phyloP scores from a whole-genome alignment of 2,888 invertebrate species.

The Operophtera brumata region DNA sequence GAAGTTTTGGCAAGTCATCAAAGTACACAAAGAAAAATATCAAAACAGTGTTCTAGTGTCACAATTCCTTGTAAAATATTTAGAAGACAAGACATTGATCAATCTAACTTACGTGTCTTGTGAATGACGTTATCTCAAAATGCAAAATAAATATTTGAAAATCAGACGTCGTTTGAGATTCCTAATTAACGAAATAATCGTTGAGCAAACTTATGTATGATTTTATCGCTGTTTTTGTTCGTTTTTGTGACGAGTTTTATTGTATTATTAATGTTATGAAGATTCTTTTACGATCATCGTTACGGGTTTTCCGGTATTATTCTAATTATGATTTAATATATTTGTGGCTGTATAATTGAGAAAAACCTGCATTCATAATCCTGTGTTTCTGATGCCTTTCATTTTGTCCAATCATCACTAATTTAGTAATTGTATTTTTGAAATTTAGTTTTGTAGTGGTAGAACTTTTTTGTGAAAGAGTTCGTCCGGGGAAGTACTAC shows the following conservation, averaged over 20 bases:
- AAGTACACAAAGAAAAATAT: conserved; percentile 14
- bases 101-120: conserved; percentile 26
- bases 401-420: too few relatives aligned
- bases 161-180: conserved; percentile 26
- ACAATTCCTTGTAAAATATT: conserved; percentile 5
- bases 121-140: conserved; percentile 20
- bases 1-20: conserved; percentile 12
- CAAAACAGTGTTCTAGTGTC: conserved; percentile 20
- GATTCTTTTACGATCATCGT: conserved; percentile 5
- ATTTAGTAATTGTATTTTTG: too few relatives aligned
- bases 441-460: too few relatives aligned
- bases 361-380: neutral
- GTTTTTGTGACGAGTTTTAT: conserved; percentile 24
- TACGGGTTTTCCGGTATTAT: neutral
- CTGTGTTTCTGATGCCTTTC: too few relatives aligned
- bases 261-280: conserved; percentile 21
- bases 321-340: neutral
- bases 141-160: conserved; percentile 27
- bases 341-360: neutral
- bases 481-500: too few relatives aligned
- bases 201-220: conserved; percentile 16
- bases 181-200: conserved; percentile 32
- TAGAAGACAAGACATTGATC: conserved; percentile 9
- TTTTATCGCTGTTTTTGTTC: conserved; percentile 24
- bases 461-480: too few relatives aligned